A percentile compares a stretch with the other conserved stretches of the same genome.
Conservation (phyloP, 2,888 invertebrate genomes). For the Vandiemenella viatica region DNA sequence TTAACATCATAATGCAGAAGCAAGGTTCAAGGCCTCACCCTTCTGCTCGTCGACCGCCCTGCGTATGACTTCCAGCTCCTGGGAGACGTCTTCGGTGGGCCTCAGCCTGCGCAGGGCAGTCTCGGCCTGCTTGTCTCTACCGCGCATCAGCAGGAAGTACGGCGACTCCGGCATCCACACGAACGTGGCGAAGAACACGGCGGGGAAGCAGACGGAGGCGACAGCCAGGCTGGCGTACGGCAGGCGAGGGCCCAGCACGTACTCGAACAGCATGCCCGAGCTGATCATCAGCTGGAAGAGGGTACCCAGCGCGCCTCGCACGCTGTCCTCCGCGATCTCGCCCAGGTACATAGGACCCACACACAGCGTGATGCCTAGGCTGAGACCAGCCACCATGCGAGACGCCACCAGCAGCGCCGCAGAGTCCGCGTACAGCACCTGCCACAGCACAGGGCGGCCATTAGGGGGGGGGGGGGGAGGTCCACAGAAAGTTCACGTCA, state of each 20-base stretch:
- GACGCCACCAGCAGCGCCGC: slow-evolving; percentile 26
- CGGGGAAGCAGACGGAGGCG: slow-evolving; percentile 44
- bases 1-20: too few relatives aligned
- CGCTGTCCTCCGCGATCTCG: slow-evolving; percentile 39
- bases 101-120: slow-evolving; percentile 49
- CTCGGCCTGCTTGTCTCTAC: slow-evolving; percentile 43
- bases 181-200: slow-evolving; percentile 42
- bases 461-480: too few relatives aligned
- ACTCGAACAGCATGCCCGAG: slow-evolving; percentile 52
- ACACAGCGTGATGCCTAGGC: slow-evolving; percentile 31
- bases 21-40: too few relatives aligned
- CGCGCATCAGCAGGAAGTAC: slow-evolving; percentile 45
- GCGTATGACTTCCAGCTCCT: too few relatives aligned
- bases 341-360: slow-evolving; percentile 41
- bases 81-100: slow-evolving; percentile 42
- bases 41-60: too few relatives aligned
- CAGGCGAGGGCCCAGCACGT: slow-evolving; percentile 54
- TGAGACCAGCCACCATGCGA: slow-evolving; percentile 31
- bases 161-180: slow-evolving; percentile 73
- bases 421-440: slow-evolving; percentile 28
- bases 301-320: slow-evolving; percentile 39
- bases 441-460: slow-evolving; percentile 69
- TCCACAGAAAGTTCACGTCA: too few relatives aligned
- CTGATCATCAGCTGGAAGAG: slow-evolving; percentile 47
- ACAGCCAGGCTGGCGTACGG: slow-evolving; percentile 44